Conservation (phyloP, 2,888 invertebrate genomes). For the Agonopterix alstromeriana region DNA sequence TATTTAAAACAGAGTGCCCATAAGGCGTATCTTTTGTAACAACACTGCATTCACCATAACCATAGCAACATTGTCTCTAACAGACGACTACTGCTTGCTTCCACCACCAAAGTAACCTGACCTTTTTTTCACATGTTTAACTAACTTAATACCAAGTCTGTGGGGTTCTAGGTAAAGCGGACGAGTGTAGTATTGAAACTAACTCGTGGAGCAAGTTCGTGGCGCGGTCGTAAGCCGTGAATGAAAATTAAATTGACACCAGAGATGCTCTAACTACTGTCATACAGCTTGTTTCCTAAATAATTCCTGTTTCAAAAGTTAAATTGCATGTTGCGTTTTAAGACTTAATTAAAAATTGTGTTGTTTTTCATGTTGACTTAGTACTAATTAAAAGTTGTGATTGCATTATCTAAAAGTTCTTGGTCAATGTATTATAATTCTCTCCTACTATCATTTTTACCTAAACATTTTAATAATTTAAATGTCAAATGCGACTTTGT, state of each 20-base stretch:
- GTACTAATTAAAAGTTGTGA: too few relatives aligned
- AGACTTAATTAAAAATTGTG: too few relatives aligned
- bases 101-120: slow-evolving; percentile 11
- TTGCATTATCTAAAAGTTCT: too few relatives aligned
- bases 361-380: too few relatives aligned
- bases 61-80: slow-evolving; percentile 14
- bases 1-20: not conserved
- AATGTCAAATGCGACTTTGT: too few relatives aligned
- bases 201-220: slow-evolving; percentile 22
- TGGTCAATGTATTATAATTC: too few relatives aligned
- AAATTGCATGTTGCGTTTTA: too few relatives aligned
- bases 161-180: slow-evolving; percentile 8
- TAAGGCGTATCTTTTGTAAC: not conserved
- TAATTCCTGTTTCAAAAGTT: too few relatives aligned
- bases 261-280: slow-evolving; percentile 3
- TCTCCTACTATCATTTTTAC: too few relatives aligned
- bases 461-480: too few relatives aligned
- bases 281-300: too few relatives aligned
- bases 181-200: slow-evolving; percentile 7
- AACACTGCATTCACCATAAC: slow-evolving; percentile 9
- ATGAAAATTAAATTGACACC: slow-evolving; percentile 32
- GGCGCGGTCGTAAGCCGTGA: slow-evolving; percentile 20
- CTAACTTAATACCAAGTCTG: not conserved
- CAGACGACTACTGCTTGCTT: slow-evolving; percentile 14
- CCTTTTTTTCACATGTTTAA: slow-evolving; percentile 2